Percentiles rank a stretch among this genome's conserved stretches.
Conservation (phyloP, 2,888 invertebrate species). For the Adela reaumurella region DNA sequence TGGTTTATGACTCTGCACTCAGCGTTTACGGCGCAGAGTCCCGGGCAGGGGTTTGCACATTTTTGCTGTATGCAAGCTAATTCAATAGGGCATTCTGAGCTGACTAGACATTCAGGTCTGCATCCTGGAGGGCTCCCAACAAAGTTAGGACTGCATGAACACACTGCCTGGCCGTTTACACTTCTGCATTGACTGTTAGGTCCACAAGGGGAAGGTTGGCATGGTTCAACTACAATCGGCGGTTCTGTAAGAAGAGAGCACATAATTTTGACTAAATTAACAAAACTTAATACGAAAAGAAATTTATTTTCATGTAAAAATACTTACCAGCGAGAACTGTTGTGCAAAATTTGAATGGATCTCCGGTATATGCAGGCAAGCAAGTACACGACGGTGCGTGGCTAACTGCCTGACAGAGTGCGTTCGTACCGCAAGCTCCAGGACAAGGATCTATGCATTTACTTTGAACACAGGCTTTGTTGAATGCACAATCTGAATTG, state of each 20-base stretch:
- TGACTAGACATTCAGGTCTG: conserved; percentile 72
- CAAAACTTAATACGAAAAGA: background rate
- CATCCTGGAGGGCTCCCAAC: conserved; percentile 72
- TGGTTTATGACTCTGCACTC: conserved; percentile 75
- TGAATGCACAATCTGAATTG: conserved; percentile 67
- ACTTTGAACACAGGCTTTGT: conserved; percentile 66
- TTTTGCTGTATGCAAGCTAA: conserved; percentile 74
- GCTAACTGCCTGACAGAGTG: conserved; percentile 69
- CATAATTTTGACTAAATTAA: background rate
- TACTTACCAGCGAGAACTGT: conserved; percentile 49
- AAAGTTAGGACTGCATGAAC: conserved; percentile 69
- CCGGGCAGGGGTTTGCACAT: conserved; percentile 73
- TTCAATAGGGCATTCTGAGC: conserved; percentile 69
- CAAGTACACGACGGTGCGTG: conserved; percentile 70
- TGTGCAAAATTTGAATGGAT: conserved; percentile 66
- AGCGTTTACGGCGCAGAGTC: conserved; percentile 64
- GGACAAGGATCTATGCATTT: conserved; percentile 76
- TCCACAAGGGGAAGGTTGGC: conserved; percentile 71
- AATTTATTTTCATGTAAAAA: background rate
- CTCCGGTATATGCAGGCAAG: conserved; percentile 64
- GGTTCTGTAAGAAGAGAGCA: conserved; percentile 13
- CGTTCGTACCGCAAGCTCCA: conserved; percentile 73
- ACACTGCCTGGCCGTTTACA: conserved; percentile 68
- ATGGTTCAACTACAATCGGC: conserved; percentile 43
- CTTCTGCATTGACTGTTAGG: conserved; percentile 73